Conservation (phyloP, 2,797 vertebrate species). For the Hemitrygon akajei region DNA sequence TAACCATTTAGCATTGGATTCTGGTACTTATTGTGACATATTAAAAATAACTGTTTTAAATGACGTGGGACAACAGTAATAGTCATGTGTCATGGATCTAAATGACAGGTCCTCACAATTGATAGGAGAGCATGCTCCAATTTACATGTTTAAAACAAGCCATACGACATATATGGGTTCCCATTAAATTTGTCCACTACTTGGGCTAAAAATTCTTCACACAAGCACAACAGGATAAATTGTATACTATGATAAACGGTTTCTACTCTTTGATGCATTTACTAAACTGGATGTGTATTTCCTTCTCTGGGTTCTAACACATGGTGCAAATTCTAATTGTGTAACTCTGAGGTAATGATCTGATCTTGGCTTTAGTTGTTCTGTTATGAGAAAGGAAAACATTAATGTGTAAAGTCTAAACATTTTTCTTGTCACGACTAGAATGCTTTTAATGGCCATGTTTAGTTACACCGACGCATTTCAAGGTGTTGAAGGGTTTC, state of each 20-base stretch:
- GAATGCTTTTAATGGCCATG: neutral
- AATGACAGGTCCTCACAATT: neutral
- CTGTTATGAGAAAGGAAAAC: slow-evolving; percentile 16
- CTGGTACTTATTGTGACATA: neutral
- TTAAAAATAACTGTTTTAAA: neutral
- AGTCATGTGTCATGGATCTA: neutral
- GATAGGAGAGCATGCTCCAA: neutral
- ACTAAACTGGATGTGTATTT: slow-evolving; percentile 34
- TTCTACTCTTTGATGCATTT: neutral
- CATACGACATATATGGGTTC: neutral
- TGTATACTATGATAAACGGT: neutral
- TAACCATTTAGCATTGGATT: neutral
- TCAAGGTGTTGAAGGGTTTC: neutral
- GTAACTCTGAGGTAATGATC: slow-evolving; percentile 19
- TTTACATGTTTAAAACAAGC: neutral
- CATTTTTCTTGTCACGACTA: neutral
- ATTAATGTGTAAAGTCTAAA: neutral
- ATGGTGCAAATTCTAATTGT: slow-evolving; percentile 21
- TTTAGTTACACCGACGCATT: neutral
- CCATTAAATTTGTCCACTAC: neutral
- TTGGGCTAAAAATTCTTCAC: neutral
- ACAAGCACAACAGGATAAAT: neutral
- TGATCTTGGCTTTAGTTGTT: slow-evolving; percentile 27
- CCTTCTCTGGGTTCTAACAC: slow-evolving; percentile 13
- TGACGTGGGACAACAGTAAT: neutral